Evolutionary conservation across 2,888 invertebrate species (phyloP).

Genomic region (Drosophila limbata): DNA sequence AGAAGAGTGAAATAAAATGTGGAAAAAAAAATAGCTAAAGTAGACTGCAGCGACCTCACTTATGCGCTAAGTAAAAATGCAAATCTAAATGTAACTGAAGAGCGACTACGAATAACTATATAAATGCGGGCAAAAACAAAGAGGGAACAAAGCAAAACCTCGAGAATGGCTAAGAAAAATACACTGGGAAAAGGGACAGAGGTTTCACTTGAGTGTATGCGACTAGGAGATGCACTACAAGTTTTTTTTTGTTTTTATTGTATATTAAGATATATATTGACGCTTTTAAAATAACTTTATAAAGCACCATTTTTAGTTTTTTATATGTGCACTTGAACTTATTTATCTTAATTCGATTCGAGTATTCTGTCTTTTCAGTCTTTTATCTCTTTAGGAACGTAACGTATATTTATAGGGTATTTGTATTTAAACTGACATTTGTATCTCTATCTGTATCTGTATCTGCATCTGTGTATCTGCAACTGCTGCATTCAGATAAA

Average conservation of each 20-base stretch:
- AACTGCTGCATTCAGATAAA: slow-evolving; percentile 22
- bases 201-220: background rate
- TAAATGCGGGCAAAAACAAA: slow-evolving; percentile 35
- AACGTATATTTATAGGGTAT: slow-evolving; percentile 16
- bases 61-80: slow-evolving; percentile 80
- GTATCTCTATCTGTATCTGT: slow-evolving; percentile 11
- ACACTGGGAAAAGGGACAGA: background rate
- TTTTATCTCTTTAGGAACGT: no score
- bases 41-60: slow-evolving; percentile 58
- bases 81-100: slow-evolving; percentile 76
- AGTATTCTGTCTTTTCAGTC: no score
- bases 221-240: background rate
- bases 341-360: no score
- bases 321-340: no score
- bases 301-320: no score
- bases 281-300: no score
- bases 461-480: slow-evolving; percentile 15
- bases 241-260: no score
- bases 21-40: slow-evolving; percentile 17
- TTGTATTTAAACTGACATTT: background rate
- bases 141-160: slow-evolving; percentile 35
- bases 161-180: slow-evolving; percentile 12
- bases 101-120: slow-evolving; percentile 26
- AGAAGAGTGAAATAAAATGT: slow-evolving; percentile 8
- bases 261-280: no score